Evolutionary conservation across 2,797 vertebrate genomes (phyloP), one percentile per base, ranked within the genome.

Genomic region (Takifugu rubripes): DNA sequence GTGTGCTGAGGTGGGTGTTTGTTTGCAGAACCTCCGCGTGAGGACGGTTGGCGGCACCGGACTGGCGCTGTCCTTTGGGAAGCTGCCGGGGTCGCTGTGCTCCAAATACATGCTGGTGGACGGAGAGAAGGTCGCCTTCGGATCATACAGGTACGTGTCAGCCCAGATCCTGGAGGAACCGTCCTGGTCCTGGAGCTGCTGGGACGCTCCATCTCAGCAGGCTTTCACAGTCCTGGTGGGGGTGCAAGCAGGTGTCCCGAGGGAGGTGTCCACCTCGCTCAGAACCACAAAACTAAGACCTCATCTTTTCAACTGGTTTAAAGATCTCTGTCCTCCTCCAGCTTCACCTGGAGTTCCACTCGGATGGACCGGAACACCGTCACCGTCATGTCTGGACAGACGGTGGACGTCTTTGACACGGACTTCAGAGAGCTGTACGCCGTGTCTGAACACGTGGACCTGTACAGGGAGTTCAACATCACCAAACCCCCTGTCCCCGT

Each of bases 81-180:
- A 88, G 79, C 89, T 98, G 67, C 92, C 87, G 21, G 97, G 97
- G 7, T 90, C 90, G 0, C 5, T 98, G 62, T 87, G 91, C 71
- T 95, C 94, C 14, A 95, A 93, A 65, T 99, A 97, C 89, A 92
- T 99, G 84, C 92, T 99, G 91, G 93, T 98, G 47, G 96, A 99
- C 46, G 95, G 95, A 62, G 95, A 98, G 60, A 97, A 95, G 79
- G 94, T 96, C 42, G 89, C 95, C 83, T 96, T 94, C 3, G 97
- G 97, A 21, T 95, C 96, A 0, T 98, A 96, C 87, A 98, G 96
- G 97, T 92, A 14, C n/a, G 44, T n/a, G 0, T 9, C 44, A 2
- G 6, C 14, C 3, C 47, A 14, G 24, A 14, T 49, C 47, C 33
- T 36, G 33, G 2, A 1, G 9, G 7, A 10, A 10, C 36, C 12